phyloP scores from a whole-genome alignment of 2,113 vertebrate genomes.

The Aythya baeri region DNA sequence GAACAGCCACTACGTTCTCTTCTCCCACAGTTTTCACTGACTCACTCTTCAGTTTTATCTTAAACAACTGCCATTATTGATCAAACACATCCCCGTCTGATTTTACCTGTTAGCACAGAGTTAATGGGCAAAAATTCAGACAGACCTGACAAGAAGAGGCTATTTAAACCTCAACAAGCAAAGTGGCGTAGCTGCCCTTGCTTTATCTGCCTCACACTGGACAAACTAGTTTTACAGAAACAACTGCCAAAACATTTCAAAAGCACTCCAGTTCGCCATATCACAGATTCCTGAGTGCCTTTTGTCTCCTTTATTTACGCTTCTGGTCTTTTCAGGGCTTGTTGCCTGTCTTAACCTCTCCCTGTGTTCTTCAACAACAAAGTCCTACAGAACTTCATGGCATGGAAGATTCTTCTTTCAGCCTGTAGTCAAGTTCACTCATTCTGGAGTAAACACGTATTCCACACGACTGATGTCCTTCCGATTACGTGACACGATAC shows the following conservation, averaged over 20 bases:
- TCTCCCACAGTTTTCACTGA: background rate
- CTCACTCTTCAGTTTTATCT: background rate
- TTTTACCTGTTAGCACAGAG: background rate
- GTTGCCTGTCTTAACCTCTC: background rate
- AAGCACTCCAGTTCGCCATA: background rate
- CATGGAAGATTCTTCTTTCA: background rate
- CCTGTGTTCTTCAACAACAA: background rate
- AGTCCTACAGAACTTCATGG: background rate
- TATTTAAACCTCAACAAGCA: background rate
- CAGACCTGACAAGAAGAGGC: background rate
- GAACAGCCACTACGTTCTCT: background rate
- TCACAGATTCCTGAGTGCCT: background rate
- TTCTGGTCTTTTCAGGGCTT: background rate
- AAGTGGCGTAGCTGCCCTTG: background rate
- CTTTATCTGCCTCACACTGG: background rate
- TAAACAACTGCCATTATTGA: background rate
- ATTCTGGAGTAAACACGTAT: slow-evolving; percentile 62
- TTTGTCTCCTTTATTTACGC: background rate
- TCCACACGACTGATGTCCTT: background rate
- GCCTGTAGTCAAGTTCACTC: background rate
- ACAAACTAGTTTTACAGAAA: background rate
- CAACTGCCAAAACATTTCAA: background rate
- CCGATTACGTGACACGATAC: background rate
- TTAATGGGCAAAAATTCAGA: background rate
- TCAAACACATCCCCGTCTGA: background rate